Conservation (phyloP, 2,797 vertebrate genomes). For the Crenichthys baileyi region DNA sequence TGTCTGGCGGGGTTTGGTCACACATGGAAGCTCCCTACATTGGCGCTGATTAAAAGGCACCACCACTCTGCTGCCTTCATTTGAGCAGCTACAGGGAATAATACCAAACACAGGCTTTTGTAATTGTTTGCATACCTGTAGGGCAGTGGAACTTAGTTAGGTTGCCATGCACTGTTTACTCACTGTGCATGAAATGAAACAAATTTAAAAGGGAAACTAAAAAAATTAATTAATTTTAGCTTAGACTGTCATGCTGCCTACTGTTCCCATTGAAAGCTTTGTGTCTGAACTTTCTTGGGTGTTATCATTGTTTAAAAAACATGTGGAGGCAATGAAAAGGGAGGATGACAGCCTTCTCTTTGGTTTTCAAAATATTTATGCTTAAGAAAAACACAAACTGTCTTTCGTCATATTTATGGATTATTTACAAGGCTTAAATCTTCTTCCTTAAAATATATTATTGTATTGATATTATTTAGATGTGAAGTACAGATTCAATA, state of each 20-base stretch:
- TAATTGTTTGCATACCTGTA: constrained; percentile 76
- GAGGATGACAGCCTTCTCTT: background rate
- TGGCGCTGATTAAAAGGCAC: constrained; percentile 76
- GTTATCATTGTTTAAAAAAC: constrained; percentile 5
- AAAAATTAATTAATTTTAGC: constrained; percentile 12
- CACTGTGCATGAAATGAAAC: constrained; percentile 46
- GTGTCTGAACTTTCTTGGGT: constrained; percentile 4
- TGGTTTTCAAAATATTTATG: too few relatives aligned
- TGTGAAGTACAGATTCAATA: background rate
- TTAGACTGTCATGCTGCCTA: background rate
- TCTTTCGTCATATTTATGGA: too few relatives aligned
- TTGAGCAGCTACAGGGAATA: constrained; percentile 58
- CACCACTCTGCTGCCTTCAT: constrained; percentile 57
- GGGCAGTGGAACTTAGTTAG: constrained; percentile 56
- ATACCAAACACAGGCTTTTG: constrained; percentile 61
- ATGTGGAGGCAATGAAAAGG: background rate
- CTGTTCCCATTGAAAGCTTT: background rate
- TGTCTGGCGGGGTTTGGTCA: constrained; percentile 68
- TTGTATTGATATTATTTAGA: background rate
- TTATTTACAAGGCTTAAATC: background rate
- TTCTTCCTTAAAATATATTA: background rate
- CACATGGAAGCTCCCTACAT: constrained; percentile 69
- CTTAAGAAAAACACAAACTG: too few relatives aligned
- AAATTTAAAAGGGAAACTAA: constrained; percentile 28
- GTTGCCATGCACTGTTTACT: constrained; percentile 52